A percentile compares a stretch with the other conserved stretches of the same genome.
phyloP scores from a whole-genome alignment of 2,888 invertebrate species.

The Entomobrya multifasciata region DNA sequence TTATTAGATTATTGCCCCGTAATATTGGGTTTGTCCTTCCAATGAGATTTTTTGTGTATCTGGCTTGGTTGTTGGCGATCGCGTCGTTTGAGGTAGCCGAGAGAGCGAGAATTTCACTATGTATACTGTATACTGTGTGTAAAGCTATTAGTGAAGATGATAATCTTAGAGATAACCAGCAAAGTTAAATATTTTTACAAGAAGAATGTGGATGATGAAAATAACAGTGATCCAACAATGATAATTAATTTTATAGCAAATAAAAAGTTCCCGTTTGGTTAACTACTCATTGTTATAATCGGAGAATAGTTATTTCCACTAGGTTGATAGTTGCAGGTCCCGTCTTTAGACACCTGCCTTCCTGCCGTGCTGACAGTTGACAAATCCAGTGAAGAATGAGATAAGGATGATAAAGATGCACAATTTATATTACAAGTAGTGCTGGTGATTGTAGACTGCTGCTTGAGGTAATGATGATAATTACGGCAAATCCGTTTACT shows the following conservation, averaged over 20 bases:
- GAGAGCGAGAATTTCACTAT: no score
- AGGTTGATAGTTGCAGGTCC: not conserved
- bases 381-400: constrained; percentile 24
- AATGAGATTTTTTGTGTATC: no score
- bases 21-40: no score
- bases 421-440: constrained; percentile 19
- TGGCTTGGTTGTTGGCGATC: no score
- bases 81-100: no score
- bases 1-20: no score
- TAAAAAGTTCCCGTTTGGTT: constrained; percentile 55
- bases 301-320: constrained; percentile 10
- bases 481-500: constrained; percentile 27
- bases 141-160: no score
- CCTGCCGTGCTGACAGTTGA: not conserved
- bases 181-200: no score
- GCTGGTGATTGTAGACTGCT: no score
- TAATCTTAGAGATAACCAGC: no score
- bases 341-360: constrained; percentile 8
- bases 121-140: no score
- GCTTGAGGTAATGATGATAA: not conserved
- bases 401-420: constrained; percentile 3
- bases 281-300: no score
- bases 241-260: not conserved
- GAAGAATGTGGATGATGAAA: not conserved
- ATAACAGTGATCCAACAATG: constrained; percentile 14